Conservation (phyloP, 2,113 vertebrate species). For the Microcebus ravelobensis region DNA sequence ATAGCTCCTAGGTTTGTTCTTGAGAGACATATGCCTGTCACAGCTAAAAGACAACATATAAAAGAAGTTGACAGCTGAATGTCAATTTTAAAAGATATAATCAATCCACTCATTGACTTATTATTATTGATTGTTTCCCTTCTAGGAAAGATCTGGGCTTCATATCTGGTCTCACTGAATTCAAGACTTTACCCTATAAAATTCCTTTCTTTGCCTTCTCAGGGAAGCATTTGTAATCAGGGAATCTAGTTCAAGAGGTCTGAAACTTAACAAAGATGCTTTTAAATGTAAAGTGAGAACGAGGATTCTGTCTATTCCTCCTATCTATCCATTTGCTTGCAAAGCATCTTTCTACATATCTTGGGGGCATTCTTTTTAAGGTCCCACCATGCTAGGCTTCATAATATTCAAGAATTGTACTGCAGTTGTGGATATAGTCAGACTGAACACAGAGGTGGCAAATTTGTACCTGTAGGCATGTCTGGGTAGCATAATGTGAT, state of each 20-base stretch:
- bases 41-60: not conserved
- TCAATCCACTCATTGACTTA: not conserved
- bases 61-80: not conserved
- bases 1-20: not conserved
- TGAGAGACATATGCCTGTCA: not conserved
- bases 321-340: not conserved
- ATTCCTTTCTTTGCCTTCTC: not conserved
- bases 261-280: not conserved
- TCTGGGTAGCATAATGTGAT: not conserved
- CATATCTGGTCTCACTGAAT: not conserved
- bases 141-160: not conserved
- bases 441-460: not conserved
- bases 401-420: not conserved
- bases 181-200: not conserved
- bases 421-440: not conserved
- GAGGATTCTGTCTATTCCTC: not conserved
- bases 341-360: not conserved
- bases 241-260: not conserved
- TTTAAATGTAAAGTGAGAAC: not conserved
- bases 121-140: not conserved
- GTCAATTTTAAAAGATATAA: not conserved
- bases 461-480: not conserved
- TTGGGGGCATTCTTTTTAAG: not conserved
- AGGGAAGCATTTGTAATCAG: not conserved
- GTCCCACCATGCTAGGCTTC: not conserved